Percentiles rank a stretch among this genome's conserved stretches.
These are phyloP conservation scores for Ips typographus DNA, from an alignment of 1,140 invertebrate species.

Conservation along the genomic window DNA sequence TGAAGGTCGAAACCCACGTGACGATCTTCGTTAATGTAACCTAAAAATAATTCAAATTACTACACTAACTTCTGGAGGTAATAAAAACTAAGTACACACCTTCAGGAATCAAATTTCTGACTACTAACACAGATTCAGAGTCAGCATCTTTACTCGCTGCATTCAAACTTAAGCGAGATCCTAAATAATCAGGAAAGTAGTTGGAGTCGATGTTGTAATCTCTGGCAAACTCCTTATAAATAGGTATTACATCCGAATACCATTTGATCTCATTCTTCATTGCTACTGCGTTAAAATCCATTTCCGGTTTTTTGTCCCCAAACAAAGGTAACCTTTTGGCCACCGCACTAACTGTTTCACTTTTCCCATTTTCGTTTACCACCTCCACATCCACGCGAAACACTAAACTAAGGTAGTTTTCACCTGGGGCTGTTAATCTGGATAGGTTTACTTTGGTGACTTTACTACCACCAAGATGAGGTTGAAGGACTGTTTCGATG, in stretches of 20 bases:
- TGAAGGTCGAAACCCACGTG: conserved; percentile 54
- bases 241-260: not conserved
- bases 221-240: not conserved
- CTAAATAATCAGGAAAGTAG: conserved; percentile 1
- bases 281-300: not conserved
- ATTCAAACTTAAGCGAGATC: not conserved
- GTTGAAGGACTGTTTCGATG: too few relatives aligned
- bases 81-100: not conserved
- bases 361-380: not conserved
- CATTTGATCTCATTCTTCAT: not conserved
- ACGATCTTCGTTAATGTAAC: conserved; percentile 56
- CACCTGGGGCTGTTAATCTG: not conserved
- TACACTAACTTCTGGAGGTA: too few relatives aligned
- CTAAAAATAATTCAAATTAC: conserved; percentile 25
- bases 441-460: too few relatives aligned
- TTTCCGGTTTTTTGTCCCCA: not conserved
- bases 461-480: too few relatives aligned
- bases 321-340: not conserved
- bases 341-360: not conserved
- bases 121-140: not conserved
- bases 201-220: not conserved
- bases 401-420: conserved; percentile 2
- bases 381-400: not conserved
- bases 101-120: not conserved
- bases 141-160: not conserved